phyloP scores from a whole-genome alignment of 2,888 invertebrate genomes.

The Leucophora obtusa region DNA sequence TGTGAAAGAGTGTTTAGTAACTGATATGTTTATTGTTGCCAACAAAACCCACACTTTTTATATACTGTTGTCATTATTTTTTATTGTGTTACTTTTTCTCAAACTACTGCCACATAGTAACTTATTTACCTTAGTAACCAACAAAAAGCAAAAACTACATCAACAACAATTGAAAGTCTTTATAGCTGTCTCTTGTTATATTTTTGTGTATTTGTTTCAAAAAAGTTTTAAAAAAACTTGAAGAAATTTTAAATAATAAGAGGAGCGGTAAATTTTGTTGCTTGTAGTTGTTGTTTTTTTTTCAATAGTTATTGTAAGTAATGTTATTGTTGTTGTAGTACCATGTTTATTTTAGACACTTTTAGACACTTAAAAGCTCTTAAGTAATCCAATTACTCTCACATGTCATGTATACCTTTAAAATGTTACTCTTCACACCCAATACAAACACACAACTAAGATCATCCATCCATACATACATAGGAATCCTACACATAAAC shows the following conservation, averaged over 20 bases:
- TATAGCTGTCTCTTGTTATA: neutral
- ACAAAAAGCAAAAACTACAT: conserved; percentile 6
- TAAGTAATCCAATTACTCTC: conserved; percentile 66
- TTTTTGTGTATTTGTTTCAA: neutral
- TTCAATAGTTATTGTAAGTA: conserved; percentile 16
- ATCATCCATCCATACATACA: conserved; percentile 30
- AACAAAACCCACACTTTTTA: neutral
- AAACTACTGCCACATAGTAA: conserved; percentile 2
- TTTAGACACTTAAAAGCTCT: conserved; percentile 66
- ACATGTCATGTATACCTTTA: conserved; percentile 58
- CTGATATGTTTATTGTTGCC: conserved; percentile 1
- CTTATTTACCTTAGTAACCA: neutral
- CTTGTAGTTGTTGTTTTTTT: neutral
- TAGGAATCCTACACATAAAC: conserved; percentile 12
- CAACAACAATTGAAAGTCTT: conserved; percentile 36
- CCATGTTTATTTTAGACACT: conserved; percentile 58
- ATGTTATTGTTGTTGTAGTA: conserved; percentile 23
- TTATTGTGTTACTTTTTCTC: neutral
- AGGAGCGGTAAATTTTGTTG: neutral
- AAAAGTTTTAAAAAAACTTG: neutral
- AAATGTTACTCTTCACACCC: conserved; percentile 40
- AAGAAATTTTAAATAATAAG: neutral
- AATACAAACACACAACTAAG: conserved; percentile 18
- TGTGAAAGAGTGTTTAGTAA: conserved; percentile 14
- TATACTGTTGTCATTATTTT: neutral